phyloP scores from a whole-genome alignment of 2,113 vertebrate genomes.

The Gallinago paraguaiae region DNA sequence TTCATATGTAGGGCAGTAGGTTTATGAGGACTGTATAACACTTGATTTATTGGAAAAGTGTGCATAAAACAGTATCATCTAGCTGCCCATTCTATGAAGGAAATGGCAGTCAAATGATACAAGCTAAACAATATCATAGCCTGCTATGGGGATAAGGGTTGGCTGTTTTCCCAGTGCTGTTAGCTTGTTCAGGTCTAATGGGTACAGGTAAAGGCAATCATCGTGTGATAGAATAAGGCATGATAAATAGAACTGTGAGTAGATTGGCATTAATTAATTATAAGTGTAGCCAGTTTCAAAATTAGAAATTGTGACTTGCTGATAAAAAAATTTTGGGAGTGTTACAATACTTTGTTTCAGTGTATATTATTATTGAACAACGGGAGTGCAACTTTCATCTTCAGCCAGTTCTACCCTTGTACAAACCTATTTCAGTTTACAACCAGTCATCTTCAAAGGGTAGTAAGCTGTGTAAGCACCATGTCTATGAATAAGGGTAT shows the following conservation, averaged over 20 bases:
- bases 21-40: neutral
- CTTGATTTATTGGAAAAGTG: neutral
- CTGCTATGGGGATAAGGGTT: neutral
- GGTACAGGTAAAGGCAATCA: neutral
- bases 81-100: neutral
- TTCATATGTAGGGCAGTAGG: neutral
- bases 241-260: neutral
- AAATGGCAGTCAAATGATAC: slow-evolving; percentile 24
- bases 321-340: neutral
- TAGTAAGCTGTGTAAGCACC: slow-evolving; percentile 9
- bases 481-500: neutral
- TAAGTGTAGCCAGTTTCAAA: neutral
- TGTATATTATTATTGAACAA: neutral
- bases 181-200: neutral
- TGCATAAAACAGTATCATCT: neutral
- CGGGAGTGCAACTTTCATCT: neutral
- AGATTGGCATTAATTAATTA: neutral
- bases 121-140: neutral
- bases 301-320: neutral
- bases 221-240: accelerated
- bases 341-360: neutral
- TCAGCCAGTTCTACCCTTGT: neutral
- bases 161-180: neutral
- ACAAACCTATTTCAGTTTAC: neutral
- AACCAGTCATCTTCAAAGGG: neutral